Conservation (phyloP, 2,113 vertebrate species). For the Barnardius zonarius region DNA sequence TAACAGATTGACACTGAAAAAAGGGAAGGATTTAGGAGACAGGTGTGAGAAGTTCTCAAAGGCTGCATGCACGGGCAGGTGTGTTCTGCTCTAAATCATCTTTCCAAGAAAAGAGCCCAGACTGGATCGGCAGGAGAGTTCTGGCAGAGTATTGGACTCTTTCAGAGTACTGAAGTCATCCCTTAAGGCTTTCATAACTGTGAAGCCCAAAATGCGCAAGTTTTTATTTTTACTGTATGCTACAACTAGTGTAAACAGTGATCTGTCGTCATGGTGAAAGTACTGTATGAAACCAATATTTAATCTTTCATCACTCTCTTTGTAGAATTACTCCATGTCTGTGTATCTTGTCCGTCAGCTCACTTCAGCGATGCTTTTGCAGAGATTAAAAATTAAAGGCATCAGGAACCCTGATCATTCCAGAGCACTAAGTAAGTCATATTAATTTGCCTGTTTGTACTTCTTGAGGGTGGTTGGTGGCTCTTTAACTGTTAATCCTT, state of each 20-base stretch:
- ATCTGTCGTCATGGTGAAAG: neutral
- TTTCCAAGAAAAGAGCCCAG: neutral
- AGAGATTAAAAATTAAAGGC: slow-evolving; percentile 96
- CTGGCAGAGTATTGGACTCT: neutral
- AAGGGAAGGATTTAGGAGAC: neutral
- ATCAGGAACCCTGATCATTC: slow-evolving; percentile 98
- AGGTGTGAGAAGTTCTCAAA: neutral
- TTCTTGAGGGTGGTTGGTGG: neutral
- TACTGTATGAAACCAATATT: neutral
- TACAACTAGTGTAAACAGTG: neutral
- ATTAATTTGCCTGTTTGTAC: neutral
- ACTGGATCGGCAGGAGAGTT: neutral
- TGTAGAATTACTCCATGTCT: slow-evolving; percentile 95
- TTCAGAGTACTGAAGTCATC: neutral
- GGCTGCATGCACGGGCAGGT: neutral
- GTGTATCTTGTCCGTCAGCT: slow-evolving; percentile 96
- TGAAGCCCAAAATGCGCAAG: neutral
- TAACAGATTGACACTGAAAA: neutral
- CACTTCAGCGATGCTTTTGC: slow-evolving; percentile 91
- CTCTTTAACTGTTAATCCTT: neutral
- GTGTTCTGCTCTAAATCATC: neutral
- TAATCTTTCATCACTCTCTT: slow-evolving; percentile 35
- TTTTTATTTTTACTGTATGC: neutral
- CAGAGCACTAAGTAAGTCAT: slow-evolving; percentile 91
- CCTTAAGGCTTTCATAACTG: neutral